Conservation (phyloP, 2,797 vertebrate genomes). For the Urocyon cinereoargenteus region DNA sequence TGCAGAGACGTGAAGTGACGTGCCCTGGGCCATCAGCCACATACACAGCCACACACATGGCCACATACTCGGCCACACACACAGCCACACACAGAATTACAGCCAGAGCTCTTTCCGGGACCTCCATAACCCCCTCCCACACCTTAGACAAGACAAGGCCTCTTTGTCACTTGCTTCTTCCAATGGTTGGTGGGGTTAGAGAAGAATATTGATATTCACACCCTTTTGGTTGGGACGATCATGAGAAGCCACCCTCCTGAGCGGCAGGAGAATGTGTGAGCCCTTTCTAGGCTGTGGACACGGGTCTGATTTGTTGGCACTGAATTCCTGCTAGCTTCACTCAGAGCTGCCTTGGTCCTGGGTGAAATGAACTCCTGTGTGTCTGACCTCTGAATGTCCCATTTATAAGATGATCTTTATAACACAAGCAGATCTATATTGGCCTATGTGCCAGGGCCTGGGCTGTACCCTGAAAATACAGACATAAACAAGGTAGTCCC, state of each 20-base stretch:
- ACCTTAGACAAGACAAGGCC: neutral
- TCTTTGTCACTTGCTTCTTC: neutral
- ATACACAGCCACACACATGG: neutral
- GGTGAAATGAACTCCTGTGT: neutral
- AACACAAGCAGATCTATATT: neutral
- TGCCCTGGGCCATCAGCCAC: neutral
- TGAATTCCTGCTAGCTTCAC: neutral
- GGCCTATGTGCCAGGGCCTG: neutral
- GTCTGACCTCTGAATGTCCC: neutral
- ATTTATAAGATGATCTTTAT: neutral
- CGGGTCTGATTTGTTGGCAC: neutral
- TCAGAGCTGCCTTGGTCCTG: neutral
- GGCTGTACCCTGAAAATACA: neutral
- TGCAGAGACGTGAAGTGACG: neutral
- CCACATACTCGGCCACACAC: too few relatives aligned
- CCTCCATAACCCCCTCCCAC: rapidly evolving
- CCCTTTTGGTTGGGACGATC: neutral
- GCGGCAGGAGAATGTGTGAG: neutral
- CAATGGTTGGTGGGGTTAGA: neutral
- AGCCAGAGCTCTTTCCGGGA: neutral
- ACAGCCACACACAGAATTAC: neutral
- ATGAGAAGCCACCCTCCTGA: neutral
- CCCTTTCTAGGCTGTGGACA: neutral
- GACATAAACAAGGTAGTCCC: neutral
- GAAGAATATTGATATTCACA: neutral